Evolutionary conservation across 2,888 invertebrate species (phyloP).

Genomic region (Drosophila leonis): DNA sequence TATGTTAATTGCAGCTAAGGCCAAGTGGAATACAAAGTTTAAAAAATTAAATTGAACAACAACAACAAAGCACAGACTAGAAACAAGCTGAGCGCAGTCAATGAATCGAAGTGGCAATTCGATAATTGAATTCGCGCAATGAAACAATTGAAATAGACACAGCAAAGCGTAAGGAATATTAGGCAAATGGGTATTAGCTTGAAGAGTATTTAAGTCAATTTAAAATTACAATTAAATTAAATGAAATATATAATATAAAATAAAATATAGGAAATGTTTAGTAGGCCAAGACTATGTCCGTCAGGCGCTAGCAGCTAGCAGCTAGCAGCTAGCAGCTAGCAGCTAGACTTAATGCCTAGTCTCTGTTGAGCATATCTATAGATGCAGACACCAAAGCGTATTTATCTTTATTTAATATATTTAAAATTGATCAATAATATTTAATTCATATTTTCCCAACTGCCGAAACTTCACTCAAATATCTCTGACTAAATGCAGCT

Average conservation of each 20-base stretch:
- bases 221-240: background rate
- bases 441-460: too few species aligned
- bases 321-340: too few species aligned
- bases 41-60: slow-evolving; percentile 15
- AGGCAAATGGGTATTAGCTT: background rate
- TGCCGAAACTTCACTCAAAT: background rate
- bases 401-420: too few species aligned
- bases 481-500: background rate
- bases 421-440: too few species aligned
- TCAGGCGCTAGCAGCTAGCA: too few species aligned
- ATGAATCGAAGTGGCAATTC: slow-evolving; percentile 57
- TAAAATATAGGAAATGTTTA: background rate
- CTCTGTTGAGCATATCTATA: too few species aligned
- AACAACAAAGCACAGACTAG: background rate
- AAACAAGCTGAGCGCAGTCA: slow-evolving; percentile 44
- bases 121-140: slow-evolving; percentile 30
- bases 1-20: slow-evolving; percentile 41
- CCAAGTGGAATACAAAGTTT: slow-evolving; percentile 32
- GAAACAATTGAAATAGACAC: background rate
- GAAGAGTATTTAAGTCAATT: background rate
- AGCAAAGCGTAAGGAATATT: background rate
- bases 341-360: too few species aligned
- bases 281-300: too few species aligned
- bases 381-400: too few species aligned
- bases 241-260: too few species aligned